Base-by-base conservation (phyloP, 2,797 vertebrate species). In the Odontamblyopus rebecca region DNA sequence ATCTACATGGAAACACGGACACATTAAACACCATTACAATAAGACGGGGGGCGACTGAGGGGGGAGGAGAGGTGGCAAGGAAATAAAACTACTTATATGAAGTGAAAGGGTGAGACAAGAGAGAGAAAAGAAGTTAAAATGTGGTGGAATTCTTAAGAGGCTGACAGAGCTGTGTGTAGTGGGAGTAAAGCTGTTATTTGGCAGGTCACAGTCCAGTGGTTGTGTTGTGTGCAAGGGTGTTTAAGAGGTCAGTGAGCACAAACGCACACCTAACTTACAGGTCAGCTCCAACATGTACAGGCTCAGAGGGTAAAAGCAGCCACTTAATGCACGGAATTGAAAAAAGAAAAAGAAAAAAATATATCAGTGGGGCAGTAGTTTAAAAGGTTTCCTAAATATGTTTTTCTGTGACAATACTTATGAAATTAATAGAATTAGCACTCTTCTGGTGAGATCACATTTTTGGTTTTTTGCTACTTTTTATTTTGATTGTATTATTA, bases 1-100 rank as follows among this genome's bases (percentile, higher is more conserved):
- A 96, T 97, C 96, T 97, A 96, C 96, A 97, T 95, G 95, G 83
- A 87, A 96, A 96, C 96, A 97, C 95, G 95, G 84, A 83, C 84
- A 87, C 85, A 92, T 92, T 92, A 91, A 87, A 91, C 84, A 86
- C 81, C 75, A 89, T 87, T 87, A 88, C 87, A 88, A 89, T 83
- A 85, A 86, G 89, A 88, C 76, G 81, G 80, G 67, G 69, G 23
- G 73, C 18, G 64, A 79, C 80, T 78, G 85, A 65, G 53, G 27
- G 73, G 60, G 76, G 73, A 56, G 63, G 56, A 67, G 61, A 48
- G 48, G 16, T 77, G 70, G 72, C 16, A 35, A 73, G 27, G 53
- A 41, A 75, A 71, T 77, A 83, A 81, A 82, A 82, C 68, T 85
- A 85, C 86, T 82, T 84, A 84, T 90, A 82, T 82, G 80, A 82